Base-by-base conservation (phyloP, 1,140 invertebrate genomes). In the Linepithema humile region DNA sequence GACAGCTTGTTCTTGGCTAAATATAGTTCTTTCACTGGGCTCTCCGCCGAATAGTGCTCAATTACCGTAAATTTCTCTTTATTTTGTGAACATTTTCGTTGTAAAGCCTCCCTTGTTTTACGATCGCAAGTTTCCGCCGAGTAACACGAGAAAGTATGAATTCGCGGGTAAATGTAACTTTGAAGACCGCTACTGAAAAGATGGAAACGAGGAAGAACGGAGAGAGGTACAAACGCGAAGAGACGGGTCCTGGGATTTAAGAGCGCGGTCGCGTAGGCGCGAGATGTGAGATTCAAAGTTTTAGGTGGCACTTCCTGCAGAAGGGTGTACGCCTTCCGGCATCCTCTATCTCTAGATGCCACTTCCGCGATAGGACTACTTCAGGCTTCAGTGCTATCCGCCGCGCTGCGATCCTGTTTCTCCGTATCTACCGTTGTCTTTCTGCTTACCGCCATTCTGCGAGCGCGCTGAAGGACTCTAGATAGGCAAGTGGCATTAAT, bases 231-330 rank as follows among this genome's bases (percentile, higher is more conserved):
- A 35, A 60, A 32, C 10, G 29, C 53, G n/a, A 35, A 12, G n/a
- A 29, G 17, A 32, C n/a, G 45, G 62, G 32, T 62, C 10, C 65
- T 40, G 69, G 48, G 60, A 86, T 83, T 87, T 87, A 84, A 73
- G 70, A 45, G 20, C 20, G 77, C 48, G 43, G 29, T 53, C 38
- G 85, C 62, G 84, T 80, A 72, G 72, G 77, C 73, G 67, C 35
- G 62, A 83, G 86, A 88, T 88, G 57, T 62, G 84, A 90, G 88
- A 88, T 89, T 90, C 84, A 67, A 88, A 90, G 88, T 90, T 90
- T 90, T 85, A 86, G 86, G 48, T 65, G 82, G 20, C 82, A 89
- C 86, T 90, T 86, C 85, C 55, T 23, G 48, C 43, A 45, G 40
- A 65, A 67, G n/a, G 15, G 26, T 78, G 59, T 84, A 64, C 50